Base-by-base conservation (phyloP, 2,888 invertebrate species). In the Cryptocephalus moraei region DNA sequence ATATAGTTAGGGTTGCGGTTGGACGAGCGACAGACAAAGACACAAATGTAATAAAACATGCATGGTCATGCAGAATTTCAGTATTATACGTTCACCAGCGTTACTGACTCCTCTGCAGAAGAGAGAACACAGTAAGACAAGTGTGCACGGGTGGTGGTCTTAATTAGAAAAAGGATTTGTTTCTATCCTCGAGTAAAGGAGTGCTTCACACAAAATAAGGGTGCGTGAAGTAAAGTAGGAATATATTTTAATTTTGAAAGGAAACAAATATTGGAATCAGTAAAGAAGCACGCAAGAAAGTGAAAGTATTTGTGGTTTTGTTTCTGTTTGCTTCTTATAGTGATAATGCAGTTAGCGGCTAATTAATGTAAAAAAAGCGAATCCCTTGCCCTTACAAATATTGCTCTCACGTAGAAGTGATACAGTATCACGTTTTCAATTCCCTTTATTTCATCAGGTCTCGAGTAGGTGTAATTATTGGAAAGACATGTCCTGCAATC, bases 231-330 rank as follows among this genome's bases (percentile, higher is more conserved):
- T 47, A 13, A 41, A 38, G 44, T 36, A 12, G 41, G 43, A 46
- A 44, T 50, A 50, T 49, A 41, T 45, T 43, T 51, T 47, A 40
- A 39, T 40, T 46, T 48, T 42, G 51, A 49, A 43, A 43, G 33
- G 31, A 39, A 45, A 46, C 39, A 43, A 47, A 45, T 46, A 22
- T 22, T 33, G 44, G 36, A 43, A 40, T 33, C 41, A 33, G 56
- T 57, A 57, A 59, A 58, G 58, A 58, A 58, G 58, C 61, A 59
- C 59, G 56, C 58, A 47, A 47, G 51, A 43, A 58, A 51, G 56
- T 50, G 46, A 54, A 55, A 53, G 47, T 55, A 48, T 56, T 56
- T 57, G 59, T 50, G 56, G 56, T 58, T 52, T 56, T 61, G 58
- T 56, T 51, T 45, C 50, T 45, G 48, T 32, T 45, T 45, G 41